Evolutionary conservation across 1,140 invertebrate species (phyloP), one percentile per base, ranked within the genome.

Genomic region (Galleria mellonella): DNA sequence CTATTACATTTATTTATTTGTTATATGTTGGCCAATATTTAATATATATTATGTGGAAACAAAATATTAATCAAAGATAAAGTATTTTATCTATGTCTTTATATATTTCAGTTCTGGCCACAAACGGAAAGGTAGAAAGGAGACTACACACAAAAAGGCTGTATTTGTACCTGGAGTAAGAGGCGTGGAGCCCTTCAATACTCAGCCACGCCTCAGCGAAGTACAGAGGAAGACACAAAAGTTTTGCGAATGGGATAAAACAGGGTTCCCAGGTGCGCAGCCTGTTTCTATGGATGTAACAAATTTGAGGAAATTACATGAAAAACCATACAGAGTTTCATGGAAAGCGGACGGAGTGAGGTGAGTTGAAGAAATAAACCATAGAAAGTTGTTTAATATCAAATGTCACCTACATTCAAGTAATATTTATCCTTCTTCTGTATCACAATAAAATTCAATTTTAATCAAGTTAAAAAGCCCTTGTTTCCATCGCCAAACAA

Each of bases 341-440:
- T 99, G 98, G 98, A 99, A 99, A 81, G 98, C 98, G 9, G 98
- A 99, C 86, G 98, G 98, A 14, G 96, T 94, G 9, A 92, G 97
- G 91, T 94, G 29, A 42, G 40, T 42, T 27, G 11, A 23, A 23
- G 2, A 23, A 23, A 23, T 23, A 6, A n/a, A n/a, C n/a, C n/a
- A n/a, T n/a, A n/a, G n/a, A n/a, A n/a, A n/a, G 9, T 6, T 38
- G 12, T 37, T 50, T 37, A 13, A 13, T 39, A 13, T 9, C 17
- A 31, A 23, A 6, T 23, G 17, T 23, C 17, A n/a, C 17, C 2
- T 23, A 23, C 17, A 23, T 23, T 23, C 6, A 3, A 23, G 2
- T 23, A 23, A 6, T 23, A n/a, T n/a, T n/a, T n/a, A n/a, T n/a
- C n/a, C n/a, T n/a, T n/a, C n/a, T n/a, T n/a, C n/a, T n/a, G n/a